Evolutionary conservation across 2,888 invertebrate species (phyloP), one percentile per base, ranked within the genome.

Genomic region (Venusia cambrica): DNA sequence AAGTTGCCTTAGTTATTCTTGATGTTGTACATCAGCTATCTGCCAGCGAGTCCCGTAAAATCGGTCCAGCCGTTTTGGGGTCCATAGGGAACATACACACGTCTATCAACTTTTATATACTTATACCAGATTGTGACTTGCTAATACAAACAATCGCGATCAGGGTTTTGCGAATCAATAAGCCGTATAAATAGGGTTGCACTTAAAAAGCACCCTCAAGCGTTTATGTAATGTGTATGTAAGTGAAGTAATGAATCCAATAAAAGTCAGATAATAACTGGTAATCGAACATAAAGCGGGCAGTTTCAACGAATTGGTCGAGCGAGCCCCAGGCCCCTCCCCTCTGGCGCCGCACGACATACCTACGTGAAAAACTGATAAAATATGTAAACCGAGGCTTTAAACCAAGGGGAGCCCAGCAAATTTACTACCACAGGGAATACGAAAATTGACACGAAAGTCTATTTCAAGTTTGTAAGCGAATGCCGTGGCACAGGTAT

Each of bases 371-470:
- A 80, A 66, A 76, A 68, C 77, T 78, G 78, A 80, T 84, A 79
- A 84, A 81, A 83, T 83, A 83, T 87, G 84, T 78, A 85, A 74
- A 77, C 61, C 58, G 54, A 63, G 62, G 62, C 72, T 76, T 74
- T 72, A 75, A 69, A 62, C 62, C 31, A 16, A 72, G 75, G 75
- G 66, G 63, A 49, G 61, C 60, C 57, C 57, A 56, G 67, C 62
- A 64, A 73, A 77, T 77, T 75, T 77, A 80, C 68, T 66, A 62
- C 79, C 70, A 38, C 46, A 62, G 71, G 77, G 73, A 73, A 68
- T 72, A 70, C 54, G 43, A 58, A 57, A 39, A 49, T 54, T 49
- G 55, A 48, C 56, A 58, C 57, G 58, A 61, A 62, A 51, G 57
- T 59, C 62, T 60, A 56, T 61, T 65, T 67, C n/a, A n/a, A n/a